These are phyloP conservation scores for Pleuronectes platessa DNA, from an alignment of 2,113 vertebrate species.

Conservation along the genomic window DNA sequence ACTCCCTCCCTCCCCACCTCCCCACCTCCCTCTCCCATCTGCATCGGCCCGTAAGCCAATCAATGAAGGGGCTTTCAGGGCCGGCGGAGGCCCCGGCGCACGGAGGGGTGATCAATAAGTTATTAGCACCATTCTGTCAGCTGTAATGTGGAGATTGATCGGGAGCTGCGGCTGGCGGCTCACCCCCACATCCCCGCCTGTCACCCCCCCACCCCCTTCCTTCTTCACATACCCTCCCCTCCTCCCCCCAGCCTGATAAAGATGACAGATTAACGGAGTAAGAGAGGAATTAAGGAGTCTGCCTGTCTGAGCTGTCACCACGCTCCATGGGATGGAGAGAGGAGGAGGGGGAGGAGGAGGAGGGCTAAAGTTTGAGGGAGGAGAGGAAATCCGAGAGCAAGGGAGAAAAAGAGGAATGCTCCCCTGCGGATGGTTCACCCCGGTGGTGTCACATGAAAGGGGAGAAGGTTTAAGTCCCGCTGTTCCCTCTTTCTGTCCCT, in stretches of 20 bases:
- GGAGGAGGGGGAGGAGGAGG: constrained; percentile 56
- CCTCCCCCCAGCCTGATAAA: constrained; percentile 90
- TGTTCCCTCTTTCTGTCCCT: constrained; percentile 55
- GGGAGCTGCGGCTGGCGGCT: constrained; percentile 86
- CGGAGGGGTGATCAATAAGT: constrained; percentile 97
- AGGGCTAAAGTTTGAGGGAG: constrained; percentile 71
- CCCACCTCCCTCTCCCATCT: constrained; percentile 51
- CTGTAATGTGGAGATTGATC: constrained; percentile 99
- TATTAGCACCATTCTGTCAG: constrained; percentile 99
- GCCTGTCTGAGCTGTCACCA: constrained; percentile 90
- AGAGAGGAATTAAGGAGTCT: constrained; percentile 96
- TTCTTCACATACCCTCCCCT: constrained; percentile 72
- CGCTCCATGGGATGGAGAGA: constrained; percentile 70
- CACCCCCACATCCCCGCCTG: constrained; percentile 67
- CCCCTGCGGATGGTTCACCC: constrained; percentile 50
- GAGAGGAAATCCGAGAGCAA: constrained; percentile 60
- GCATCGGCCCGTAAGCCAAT: constrained; percentile 86
- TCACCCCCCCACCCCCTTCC: constrained; percentile 80
- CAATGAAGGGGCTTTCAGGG: constrained; percentile 90
- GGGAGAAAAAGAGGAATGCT: constrained; percentile 52
- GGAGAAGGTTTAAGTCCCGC: constrained; percentile 51
- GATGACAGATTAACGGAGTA: constrained; percentile 99
- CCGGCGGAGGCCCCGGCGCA: constrained; percentile 85
- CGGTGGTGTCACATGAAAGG: constrained; percentile 69
- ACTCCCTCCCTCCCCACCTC: constrained; percentile 32